Evolutionary conservation across 1,140 invertebrate genomes (phyloP).

Genomic region (Rhyacophila brunnea): DNA sequence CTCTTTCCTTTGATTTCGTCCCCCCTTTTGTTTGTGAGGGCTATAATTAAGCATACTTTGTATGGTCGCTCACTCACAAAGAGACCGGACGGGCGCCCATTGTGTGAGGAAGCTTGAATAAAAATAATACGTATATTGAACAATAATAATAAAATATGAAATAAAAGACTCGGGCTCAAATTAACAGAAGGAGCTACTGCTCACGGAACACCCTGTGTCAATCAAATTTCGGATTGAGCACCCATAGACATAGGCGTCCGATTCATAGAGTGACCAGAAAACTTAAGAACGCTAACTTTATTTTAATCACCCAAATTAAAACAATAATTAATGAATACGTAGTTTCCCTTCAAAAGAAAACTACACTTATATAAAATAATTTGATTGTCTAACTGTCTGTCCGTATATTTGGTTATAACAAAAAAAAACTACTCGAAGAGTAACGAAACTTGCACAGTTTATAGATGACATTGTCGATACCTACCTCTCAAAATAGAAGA

Average conservation of each 20-base stretch:
- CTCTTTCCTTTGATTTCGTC: slow-evolving; percentile 19
- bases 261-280: too few species aligned
- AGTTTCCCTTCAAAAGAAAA: too few species aligned
- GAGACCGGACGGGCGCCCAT: slow-evolving; percentile 31
- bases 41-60: slow-evolving; percentile 30
- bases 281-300: too few species aligned
- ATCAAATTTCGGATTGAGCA: slow-evolving; percentile 26
- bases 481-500: too few species aligned
- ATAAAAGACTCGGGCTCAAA: slow-evolving; percentile 28
- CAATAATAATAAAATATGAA: slow-evolving; percentile 17
- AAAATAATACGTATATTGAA: slow-evolving; percentile 25
- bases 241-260: neutral
- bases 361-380: too few species aligned
- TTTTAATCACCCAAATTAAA: too few species aligned
- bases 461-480: too few species aligned
- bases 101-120: slow-evolving; percentile 17
- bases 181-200: slow-evolving; percentile 29
- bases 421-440: too few species aligned
- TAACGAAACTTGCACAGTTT: too few species aligned
- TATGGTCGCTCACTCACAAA: slow-evolving; percentile 22
- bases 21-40: slow-evolving; percentile 18
- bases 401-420: too few species aligned
- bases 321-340: too few species aligned
- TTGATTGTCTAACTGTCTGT: too few species aligned
- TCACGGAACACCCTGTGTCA: slow-evolving; percentile 31